Evolutionary conservation across 2,888 invertebrate species (phyloP).

Genomic region (Oasisia sp.): DNA sequence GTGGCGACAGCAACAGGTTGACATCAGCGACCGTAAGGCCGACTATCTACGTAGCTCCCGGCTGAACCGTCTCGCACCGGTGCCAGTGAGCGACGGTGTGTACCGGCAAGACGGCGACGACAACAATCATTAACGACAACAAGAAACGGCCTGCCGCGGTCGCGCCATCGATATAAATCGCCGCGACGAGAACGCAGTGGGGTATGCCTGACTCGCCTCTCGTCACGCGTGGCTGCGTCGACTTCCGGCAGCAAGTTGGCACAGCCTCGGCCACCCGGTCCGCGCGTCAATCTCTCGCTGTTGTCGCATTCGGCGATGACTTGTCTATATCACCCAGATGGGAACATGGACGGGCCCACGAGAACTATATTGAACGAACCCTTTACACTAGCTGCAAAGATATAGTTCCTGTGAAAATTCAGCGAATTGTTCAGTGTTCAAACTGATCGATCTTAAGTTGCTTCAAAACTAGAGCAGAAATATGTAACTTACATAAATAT

Average conservation of each 20-base stretch:
- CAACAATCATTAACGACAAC: slow-evolving; percentile 13
- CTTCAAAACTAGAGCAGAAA: not conserved
- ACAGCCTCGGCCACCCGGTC: not conserved
- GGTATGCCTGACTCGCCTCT: slow-evolving; percentile 4
- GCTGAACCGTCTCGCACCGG: not conserved
- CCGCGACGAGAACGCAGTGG: not conserved
- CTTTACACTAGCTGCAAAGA: not conserved
- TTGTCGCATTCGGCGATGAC: not conserved
- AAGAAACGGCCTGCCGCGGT: slow-evolving; percentile 8
- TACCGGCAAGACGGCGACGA: not conserved
- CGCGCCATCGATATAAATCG: slow-evolving; percentile 17
- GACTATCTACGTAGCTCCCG: slow-evolving; percentile 1
- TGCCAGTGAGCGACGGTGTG: slow-evolving; percentile 4
- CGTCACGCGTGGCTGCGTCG: not conserved
- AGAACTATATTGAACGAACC: not conserved
- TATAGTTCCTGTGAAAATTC: not conserved
- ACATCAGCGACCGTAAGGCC: not conserved
- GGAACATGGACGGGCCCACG: not conserved
- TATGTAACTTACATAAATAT: not conserved
- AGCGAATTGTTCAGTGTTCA: not conserved
- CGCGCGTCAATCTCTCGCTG: not conserved
- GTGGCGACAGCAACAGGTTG: not conserved
- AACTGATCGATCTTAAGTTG: not conserved
- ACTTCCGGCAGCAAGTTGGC: not conserved
- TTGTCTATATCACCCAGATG: not conserved